Evolutionary conservation across 2,113 vertebrate genomes (phyloP).

Genomic region (Heterochromis multidens): DNA sequence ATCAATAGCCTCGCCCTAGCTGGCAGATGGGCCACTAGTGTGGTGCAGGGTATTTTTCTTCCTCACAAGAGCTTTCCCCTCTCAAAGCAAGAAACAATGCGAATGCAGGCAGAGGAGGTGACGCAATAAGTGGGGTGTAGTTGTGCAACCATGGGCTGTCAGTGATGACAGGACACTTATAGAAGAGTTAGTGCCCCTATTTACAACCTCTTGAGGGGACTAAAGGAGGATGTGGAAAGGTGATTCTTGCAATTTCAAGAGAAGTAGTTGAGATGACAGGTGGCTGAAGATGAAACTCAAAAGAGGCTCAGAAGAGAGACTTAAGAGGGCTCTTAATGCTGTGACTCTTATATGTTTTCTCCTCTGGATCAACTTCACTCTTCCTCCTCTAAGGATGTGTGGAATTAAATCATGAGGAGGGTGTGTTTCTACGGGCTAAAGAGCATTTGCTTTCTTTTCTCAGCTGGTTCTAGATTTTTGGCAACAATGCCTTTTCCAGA

Average conservation of each 20-base stretch:
- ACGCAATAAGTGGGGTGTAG: background rate
- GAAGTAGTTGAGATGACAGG: conserved; percentile 19
- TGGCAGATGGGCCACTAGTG: conserved; percentile 8
- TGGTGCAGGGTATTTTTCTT: conserved; percentile 21
- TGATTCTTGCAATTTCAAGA: conserved; percentile 15
- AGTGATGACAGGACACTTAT: conserved; percentile 40
- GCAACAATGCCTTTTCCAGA: background rate
- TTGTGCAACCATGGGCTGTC: conserved; percentile 4
- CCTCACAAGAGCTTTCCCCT: background rate
- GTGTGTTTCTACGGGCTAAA: background rate
- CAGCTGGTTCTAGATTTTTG: background rate
- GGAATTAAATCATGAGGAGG: background rate
- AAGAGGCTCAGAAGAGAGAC: conserved; percentile 6
- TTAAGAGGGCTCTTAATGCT: conserved; percentile 28
- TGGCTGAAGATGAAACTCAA: conserved; percentile 5
- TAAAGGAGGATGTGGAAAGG: background rate
- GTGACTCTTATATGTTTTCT: background rate
- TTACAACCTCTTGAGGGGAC: conserved; percentile 14
- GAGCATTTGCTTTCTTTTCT: background rate
- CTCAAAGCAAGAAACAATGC: background rate
- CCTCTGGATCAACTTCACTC: conserved; percentile 12
- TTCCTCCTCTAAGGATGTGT: background rate
- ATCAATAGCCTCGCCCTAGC: conserved; percentile 46
- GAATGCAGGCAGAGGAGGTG: background rate
- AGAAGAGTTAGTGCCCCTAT: conserved; percentile 16